These are phyloP conservation scores for Gallinago solitaria DNA, from an alignment of 2,797 vertebrate genomes.

Conservation along the genomic window DNA sequence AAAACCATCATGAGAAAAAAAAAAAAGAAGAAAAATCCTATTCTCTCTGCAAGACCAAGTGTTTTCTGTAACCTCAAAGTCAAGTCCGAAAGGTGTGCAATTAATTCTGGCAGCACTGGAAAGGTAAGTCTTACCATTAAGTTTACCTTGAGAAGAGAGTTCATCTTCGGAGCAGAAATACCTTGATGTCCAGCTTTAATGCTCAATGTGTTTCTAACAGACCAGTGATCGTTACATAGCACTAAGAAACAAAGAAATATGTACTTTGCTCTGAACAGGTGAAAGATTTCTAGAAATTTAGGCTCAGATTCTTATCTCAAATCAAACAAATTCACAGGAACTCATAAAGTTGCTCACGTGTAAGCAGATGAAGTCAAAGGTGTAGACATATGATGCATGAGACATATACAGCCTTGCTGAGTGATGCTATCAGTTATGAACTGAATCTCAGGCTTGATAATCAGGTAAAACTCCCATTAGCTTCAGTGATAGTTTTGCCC, in stretches of 20 bases:
- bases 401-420: not conserved
- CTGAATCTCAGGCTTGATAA: not conserved
- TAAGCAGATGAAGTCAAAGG: not conserved
- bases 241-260: not conserved
- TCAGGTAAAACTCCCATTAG: not conserved
- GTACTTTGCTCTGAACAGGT: not conserved
- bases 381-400: rapidly evolving
- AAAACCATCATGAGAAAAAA: not conserved
- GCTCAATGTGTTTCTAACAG: not conserved
- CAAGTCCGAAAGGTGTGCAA: not conserved
- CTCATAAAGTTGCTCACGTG: not conserved
- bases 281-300: not conserved
- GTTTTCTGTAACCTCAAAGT: not conserved
- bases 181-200: not conserved
- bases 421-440: not conserved
- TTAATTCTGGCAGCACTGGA: not conserved
- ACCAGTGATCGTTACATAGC: not conserved
- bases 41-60: not conserved
- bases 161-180: not conserved
- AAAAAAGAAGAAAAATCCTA: not conserved
- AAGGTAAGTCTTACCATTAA: not conserved
- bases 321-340: not conserved
- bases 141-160: not conserved
- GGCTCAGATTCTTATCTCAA: not conserved
- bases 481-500: not conserved